Evolutionary conservation across 1,140 invertebrate species (phyloP).

Genomic region (Halesus radiatus): DNA sequence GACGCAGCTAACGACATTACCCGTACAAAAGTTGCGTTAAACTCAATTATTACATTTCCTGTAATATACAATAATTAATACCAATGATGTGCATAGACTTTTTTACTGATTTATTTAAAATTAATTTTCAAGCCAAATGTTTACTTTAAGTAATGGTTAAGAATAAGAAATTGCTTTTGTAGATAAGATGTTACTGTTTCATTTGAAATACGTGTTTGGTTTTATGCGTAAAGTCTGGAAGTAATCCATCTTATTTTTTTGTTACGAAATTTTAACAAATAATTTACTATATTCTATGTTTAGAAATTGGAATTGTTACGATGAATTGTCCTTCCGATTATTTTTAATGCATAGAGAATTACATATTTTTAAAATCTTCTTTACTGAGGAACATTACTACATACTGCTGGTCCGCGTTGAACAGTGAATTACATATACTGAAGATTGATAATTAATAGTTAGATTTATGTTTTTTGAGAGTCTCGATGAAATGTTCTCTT

Average conservation of each 20-base stretch:
- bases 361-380: no score
- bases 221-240: not conserved
- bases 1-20: constrained; percentile 77
- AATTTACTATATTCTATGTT: not conserved
- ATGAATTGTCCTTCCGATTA: not conserved
- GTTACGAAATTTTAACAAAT: not conserved
- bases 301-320: not conserved
- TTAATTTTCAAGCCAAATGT: constrained; percentile 33
- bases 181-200: constrained; percentile 4
- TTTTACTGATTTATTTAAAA: constrained; percentile 27
- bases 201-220: not conserved
- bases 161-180: not conserved
- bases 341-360: no score
- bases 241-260: not conserved
- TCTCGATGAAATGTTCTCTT: no score
- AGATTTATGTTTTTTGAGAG: no score
- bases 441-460: no score
- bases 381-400: no score
- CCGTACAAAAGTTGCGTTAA: constrained; percentile 53
- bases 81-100: constrained; percentile 33
- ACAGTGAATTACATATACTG: no score
- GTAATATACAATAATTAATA: constrained; percentile 22
- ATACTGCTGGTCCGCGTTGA: no score
- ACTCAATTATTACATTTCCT: constrained; percentile 5
- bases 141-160: constrained; percentile 13